Evolutionary conservation across 2,113 vertebrate genomes (phyloP), one percentile per base, ranked within the genome.

Genomic region (Anhinga rufa): DNA sequence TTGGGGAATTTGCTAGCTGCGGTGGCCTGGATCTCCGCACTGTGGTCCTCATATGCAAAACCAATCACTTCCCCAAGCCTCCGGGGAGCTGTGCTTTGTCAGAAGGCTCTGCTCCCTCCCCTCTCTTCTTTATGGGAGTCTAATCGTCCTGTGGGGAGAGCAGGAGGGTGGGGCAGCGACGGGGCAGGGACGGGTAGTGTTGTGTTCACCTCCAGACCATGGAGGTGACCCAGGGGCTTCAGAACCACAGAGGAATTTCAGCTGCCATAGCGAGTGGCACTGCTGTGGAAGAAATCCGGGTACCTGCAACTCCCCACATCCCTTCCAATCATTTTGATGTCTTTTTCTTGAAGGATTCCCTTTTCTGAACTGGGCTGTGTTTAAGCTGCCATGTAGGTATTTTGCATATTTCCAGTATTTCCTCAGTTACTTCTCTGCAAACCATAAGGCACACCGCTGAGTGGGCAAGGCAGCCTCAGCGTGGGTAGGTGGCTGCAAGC

Each of bases 1-100:
- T 92, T 78, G 68, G 71, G 91, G 97, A 97, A 97, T 97, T 97
- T 71, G 91, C 85, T 91, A 68, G 82, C 89, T 96, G 87, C 11
- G 1, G 46, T 70, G 87, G 79, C 87, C 79, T 94, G 87, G 54
- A 77, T 90, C 75, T 76, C 71, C 7, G 2, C 24, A 14, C 74
- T 88, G 62, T 62, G 90, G 71, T 81, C 84, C 85, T 94, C 93
- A 81, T 95, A 90, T 90, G 91, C 82, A 70, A 96, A 97, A 96
- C 86, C 84, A 76, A 91, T 97, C 70, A 91, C 44, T 90, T 90
- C 55, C 75, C 75, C 55, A 51, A 29, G 60, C 32, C 95, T 71
- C 93, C 4, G 4, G 91, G 95, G 91, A 95, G 78, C 82, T 83
- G 71, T 2, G 46, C 89, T 90, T 80, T 93, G 75, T 91, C 60